phyloP scores from a whole-genome alignment of 2,113 vertebrate species.

The Trichomycterus rosablanca region DNA sequence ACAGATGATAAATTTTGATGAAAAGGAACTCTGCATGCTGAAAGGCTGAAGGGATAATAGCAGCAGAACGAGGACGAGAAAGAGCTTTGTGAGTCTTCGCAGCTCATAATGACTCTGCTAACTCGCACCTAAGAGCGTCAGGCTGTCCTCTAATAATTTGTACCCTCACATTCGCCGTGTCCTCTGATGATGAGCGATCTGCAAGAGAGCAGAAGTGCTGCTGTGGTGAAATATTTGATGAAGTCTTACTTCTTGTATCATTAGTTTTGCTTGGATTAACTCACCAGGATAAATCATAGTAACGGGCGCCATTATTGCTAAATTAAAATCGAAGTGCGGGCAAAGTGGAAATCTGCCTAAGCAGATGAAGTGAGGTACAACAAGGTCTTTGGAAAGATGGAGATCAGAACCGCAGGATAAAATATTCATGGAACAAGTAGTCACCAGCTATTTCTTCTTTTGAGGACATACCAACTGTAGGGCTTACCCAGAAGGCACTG shows the following conservation, averaged over 20 bases:
- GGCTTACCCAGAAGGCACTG: too few species aligned
- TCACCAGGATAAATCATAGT: constrained; percentile 40
- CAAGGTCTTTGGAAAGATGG: neutral
- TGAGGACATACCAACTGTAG: too few species aligned
- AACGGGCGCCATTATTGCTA: neutral
- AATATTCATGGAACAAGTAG: neutral
- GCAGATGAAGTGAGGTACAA: neutral
- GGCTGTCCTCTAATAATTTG: neutral
- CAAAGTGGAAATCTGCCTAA: neutral
- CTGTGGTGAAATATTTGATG: constrained; percentile 43
- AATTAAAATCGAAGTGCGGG: neutral
- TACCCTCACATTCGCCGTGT: neutral
- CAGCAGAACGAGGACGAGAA: neutral
- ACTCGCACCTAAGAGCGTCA: neutral
- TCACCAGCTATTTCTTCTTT: neutral
- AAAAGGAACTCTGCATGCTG: neutral
- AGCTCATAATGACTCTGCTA: neutral
- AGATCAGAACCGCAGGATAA: neutral
- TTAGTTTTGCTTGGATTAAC: constrained; percentile 52
- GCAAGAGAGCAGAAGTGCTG: constrained; percentile 14
- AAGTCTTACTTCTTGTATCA: constrained; percentile 42
- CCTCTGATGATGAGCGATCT: constrained; percentile 14
- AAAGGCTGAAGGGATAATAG: constrained; percentile 1
- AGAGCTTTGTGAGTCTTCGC: neutral
- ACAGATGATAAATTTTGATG: too few species aligned